Percentiles rank a stretch among this genome's conserved stretches.
Evolutionary conservation across 2,113 vertebrate species (phyloP).

Genomic region (Xiphorhynchus elegans): DNA sequence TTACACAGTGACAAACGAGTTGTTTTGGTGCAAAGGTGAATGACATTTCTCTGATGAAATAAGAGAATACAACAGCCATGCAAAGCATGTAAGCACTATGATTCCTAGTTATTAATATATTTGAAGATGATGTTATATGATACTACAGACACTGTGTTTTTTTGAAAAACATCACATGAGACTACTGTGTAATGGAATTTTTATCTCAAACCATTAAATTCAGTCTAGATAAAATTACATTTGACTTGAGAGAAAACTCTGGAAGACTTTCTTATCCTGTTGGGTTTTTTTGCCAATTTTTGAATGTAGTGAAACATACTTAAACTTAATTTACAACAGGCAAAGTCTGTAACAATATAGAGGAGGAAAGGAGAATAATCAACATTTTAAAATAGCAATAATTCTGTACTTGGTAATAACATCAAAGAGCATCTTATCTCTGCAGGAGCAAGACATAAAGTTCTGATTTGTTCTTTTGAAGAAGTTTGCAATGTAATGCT

Average conservation of each 20-base stretch:
- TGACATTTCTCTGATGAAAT: neutral
- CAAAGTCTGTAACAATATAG: neutral
- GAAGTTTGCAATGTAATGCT: neutral
- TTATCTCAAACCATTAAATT: neutral
- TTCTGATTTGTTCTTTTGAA: neutral
- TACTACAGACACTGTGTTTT: neutral
- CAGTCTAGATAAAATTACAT: neutral
- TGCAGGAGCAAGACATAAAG: neutral
- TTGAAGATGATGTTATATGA: neutral
- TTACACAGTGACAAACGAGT: neutral
- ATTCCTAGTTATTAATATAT: neutral
- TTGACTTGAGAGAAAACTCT: neutral
- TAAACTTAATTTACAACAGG: neutral
- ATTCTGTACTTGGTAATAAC: neutral
- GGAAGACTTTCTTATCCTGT: neutral
- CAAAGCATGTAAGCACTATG: neutral
- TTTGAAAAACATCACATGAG: neutral
- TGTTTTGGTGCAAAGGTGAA: neutral
- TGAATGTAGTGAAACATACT: neutral
- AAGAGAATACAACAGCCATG: neutral
- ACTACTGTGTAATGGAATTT: neutral
- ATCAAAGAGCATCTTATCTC: neutral
- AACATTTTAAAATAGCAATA: constrained; percentile 7
- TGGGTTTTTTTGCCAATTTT: neutral
- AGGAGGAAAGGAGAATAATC: neutral